Percentiles rank a stretch among this genome's conserved stretches.
phyloP scores from a whole-genome alignment of 2,797 vertebrate genomes.

The Acanthurus lineatus region DNA sequence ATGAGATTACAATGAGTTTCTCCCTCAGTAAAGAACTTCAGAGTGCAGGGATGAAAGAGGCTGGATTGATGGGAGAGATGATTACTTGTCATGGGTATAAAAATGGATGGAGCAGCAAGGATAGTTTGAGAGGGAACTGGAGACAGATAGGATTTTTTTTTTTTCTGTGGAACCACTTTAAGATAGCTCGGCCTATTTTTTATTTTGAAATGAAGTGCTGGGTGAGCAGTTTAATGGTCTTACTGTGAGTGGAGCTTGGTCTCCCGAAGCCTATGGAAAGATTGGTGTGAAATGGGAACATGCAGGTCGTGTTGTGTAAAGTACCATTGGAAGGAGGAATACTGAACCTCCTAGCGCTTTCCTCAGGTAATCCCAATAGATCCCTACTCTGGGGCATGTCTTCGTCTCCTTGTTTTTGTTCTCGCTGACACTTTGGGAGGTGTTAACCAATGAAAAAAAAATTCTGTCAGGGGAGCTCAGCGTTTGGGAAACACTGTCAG shows the following conservation, averaged over 20 bases:
- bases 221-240: slow-evolving; percentile 82
- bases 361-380: slow-evolving; percentile 73
- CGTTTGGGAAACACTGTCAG: slow-evolving; percentile 81
- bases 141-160: slow-evolving; percentile 76
- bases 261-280: slow-evolving; percentile 72
- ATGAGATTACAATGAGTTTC: slow-evolving; percentile 85
- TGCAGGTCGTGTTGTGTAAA: slow-evolving; percentile 68
- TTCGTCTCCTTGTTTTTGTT: slow-evolving; percentile 74
- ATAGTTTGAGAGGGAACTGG: slow-evolving; percentile 73
- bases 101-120: slow-evolving; percentile 79
- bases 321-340: slow-evolving; percentile 63
- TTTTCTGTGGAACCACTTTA: slow-evolving; percentile 73
- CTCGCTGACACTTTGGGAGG: slow-evolving; percentile 72
- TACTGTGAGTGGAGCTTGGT: slow-evolving; percentile 68
- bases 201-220: slow-evolving; percentile 81
- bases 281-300: slow-evolving; percentile 81
- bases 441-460: slow-evolving; percentile 69
- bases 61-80: slow-evolving; percentile 84
- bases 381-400: slow-evolving; percentile 70
- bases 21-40: slow-evolving; percentile 79
- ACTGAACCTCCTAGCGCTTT: slow-evolving; percentile 67
- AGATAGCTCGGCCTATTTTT: slow-evolving; percentile 79
- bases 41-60: slow-evolving; percentile 82
- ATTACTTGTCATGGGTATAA: slow-evolving; percentile 86
- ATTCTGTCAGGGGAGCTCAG: slow-evolving; percentile 77